Conservation (phyloP, 1,140 invertebrate genomes). For the Bactericera cockerelli region DNA sequence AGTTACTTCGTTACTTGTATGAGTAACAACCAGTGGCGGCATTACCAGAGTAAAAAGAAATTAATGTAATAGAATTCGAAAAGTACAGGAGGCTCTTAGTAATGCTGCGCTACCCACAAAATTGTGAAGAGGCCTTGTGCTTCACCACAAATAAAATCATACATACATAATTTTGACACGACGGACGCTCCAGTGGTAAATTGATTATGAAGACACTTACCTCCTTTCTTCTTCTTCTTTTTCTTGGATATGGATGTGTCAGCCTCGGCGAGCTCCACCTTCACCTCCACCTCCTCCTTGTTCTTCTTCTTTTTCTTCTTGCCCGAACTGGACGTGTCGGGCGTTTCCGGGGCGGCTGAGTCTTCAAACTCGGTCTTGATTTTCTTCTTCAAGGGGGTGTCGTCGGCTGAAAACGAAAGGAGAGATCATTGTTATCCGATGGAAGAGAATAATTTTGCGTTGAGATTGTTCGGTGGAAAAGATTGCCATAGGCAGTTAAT, state of each 20-base stretch:
- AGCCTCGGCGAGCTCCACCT: not conserved
- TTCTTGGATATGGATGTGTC: not conserved
- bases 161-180: slow-evolving; percentile 11
- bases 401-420: not conserved
- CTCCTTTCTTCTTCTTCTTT: slow-evolving; percentile 38
- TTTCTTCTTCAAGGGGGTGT: not conserved
- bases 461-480: too few species aligned
- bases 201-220: too few species aligned
- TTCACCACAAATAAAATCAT: too few species aligned
- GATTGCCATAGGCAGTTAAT: too few species aligned
- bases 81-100: too few species aligned
- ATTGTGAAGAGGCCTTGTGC: too few species aligned
- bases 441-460: too few species aligned
- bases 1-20: too few species aligned
- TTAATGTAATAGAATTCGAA: too few species aligned
- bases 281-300: not conserved
- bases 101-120: too few species aligned
- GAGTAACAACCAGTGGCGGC: too few species aligned
- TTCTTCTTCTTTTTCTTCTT: not conserved
- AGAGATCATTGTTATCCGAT: not conserved
- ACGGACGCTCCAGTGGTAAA: slow-evolving; percentile 26
- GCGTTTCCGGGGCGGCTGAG: slow-evolving; percentile 20
- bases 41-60: too few species aligned
- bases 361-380: not conserved
- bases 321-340: slow-evolving; percentile 25